phyloP scores from a whole-genome alignment of 2,797 vertebrate species.

The Notoglanidium macrostoma region DNA sequence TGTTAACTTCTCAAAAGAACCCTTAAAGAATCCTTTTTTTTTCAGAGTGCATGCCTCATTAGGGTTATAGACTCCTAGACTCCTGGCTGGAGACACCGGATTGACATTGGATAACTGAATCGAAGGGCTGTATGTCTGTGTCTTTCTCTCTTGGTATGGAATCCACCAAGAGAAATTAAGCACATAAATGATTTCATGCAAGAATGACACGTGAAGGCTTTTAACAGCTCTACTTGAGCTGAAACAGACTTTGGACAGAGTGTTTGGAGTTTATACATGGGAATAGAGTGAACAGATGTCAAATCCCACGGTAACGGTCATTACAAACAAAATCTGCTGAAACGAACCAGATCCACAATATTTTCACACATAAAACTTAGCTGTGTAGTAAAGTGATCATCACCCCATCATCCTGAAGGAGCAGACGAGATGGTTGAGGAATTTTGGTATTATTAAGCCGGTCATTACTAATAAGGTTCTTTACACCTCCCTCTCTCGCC shows the following conservation, averaged over 20 bases:
- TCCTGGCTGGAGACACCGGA: background rate
- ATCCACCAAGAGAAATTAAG: background rate
- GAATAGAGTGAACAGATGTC: background rate
- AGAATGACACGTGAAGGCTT: background rate
- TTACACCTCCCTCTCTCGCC: no score
- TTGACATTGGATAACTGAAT: background rate
- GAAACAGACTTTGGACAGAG: background rate
- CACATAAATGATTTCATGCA: background rate
- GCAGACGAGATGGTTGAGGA: background rate
- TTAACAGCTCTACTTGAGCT: conserved; percentile 1
- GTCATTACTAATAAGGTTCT: background rate
- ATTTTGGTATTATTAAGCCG: background rate
- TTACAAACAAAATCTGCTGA: background rate
- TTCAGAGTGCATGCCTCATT: background rate
- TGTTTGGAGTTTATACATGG: background rate
- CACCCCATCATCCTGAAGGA: background rate
- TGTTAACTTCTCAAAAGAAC: background rate
- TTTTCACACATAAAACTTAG: background rate
- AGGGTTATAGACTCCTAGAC: background rate
- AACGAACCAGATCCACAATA: background rate
- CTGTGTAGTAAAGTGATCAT: background rate
- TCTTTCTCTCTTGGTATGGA: background rate
- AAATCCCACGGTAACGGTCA: background rate
- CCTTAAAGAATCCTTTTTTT: background rate
- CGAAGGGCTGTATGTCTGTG: background rate